These are phyloP conservation scores for Apamea monoglypha DNA, from an alignment of 2,888 invertebrate species.

Conservation along the genomic window DNA sequence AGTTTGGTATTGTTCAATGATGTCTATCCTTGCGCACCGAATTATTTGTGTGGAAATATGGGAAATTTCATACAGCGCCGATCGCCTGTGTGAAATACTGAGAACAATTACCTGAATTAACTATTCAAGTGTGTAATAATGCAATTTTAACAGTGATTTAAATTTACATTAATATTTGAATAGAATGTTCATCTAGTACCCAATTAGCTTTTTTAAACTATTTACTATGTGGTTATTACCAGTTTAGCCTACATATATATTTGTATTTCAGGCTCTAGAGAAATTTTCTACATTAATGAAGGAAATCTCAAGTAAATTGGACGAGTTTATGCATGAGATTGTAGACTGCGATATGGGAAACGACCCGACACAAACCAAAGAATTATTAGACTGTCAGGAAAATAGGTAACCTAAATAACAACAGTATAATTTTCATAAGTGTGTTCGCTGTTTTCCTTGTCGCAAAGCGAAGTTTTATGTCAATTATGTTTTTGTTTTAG, in stretches of 20 bases:
- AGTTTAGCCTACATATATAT: slow-evolving; percentile 8
- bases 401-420: slow-evolving; percentile 86
- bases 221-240: neutral
- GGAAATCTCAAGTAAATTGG: slow-evolving; percentile 96
- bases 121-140: slow-evolving; percentile 47
- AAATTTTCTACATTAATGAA: slow-evolving; percentile 98
- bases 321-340: slow-evolving; percentile 96
- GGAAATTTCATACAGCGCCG: slow-evolving; percentile 77
- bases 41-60: slow-evolving; percentile 74
- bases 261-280: slow-evolving; percentile 94
- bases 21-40: slow-evolving; percentile 86
- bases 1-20: slow-evolving; percentile 73
- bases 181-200: neutral
- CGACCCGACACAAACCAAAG: slow-evolving; percentile 97
- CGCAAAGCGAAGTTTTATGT: neutral
- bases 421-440: slow-evolving; percentile 9
- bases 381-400: slow-evolving; percentile 96
- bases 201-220: neutral
- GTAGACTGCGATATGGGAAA: slow-evolving; percentile 98
- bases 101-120: slow-evolving; percentile 65
- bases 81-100: slow-evolving; percentile 81
- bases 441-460: neutral
- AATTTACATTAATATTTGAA: slow-evolving; percentile 5
- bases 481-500: slow-evolving; percentile 78
- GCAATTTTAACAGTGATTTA: neutral